Percentiles rank a stretch among this genome's conserved stretches.
Conservation (phyloP, 2,797 vertebrate genomes). For the Australoheros facetus region DNA sequence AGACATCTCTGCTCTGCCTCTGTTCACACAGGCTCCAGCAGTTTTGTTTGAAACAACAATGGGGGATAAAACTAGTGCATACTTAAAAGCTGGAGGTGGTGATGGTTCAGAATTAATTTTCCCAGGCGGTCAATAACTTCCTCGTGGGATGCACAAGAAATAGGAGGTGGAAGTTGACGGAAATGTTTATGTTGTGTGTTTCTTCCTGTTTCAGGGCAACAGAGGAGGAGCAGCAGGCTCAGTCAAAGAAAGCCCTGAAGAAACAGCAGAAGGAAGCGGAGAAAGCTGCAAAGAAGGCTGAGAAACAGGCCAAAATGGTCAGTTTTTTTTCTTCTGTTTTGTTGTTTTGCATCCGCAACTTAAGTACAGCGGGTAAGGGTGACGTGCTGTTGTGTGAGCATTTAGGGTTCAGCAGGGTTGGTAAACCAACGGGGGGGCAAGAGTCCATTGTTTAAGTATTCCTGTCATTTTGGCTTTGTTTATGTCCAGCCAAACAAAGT, state of each 20-base stretch:
- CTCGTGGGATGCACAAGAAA: slow-evolving; percentile 82
- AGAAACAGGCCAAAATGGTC: slow-evolving; percentile 84
- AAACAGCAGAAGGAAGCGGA: slow-evolving; percentile 89
- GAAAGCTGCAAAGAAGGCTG: slow-evolving; percentile 86
- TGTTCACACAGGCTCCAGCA: slow-evolving; percentile 36
- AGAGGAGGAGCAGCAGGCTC: slow-evolving; percentile 82
- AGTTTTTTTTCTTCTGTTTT: slow-evolving; percentile 53
- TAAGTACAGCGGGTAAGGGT: slow-evolving; percentile 62
- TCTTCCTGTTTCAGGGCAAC: slow-evolving; percentile 81
- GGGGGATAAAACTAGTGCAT: slow-evolving; percentile 53
- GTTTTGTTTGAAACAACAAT: slow-evolving; percentile 68
- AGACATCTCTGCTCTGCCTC: slow-evolving; percentile 24
- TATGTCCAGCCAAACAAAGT: slow-evolving; percentile 72
- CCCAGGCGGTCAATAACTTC: slow-evolving; percentile 90
- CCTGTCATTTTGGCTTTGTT: slow-evolving; percentile 74
- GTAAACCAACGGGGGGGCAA: slow-evolving; percentile 33
- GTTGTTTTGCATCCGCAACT: slow-evolving; percentile 55
- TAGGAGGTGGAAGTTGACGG: slow-evolving; percentile 78
- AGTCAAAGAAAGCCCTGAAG: slow-evolving; percentile 86
- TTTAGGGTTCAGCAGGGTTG: slow-evolving; percentile 54
- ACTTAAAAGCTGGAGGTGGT: slow-evolving; percentile 60
- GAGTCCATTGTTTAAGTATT: slow-evolving; percentile 78
- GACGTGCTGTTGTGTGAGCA: slow-evolving; percentile 53
- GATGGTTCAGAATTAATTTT: slow-evolving; percentile 76
- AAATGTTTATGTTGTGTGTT: slow-evolving; percentile 68